Evolutionary conservation across 2,797 vertebrate genomes (phyloP).

Genomic region (Myioborus melanocephalus): DNA sequence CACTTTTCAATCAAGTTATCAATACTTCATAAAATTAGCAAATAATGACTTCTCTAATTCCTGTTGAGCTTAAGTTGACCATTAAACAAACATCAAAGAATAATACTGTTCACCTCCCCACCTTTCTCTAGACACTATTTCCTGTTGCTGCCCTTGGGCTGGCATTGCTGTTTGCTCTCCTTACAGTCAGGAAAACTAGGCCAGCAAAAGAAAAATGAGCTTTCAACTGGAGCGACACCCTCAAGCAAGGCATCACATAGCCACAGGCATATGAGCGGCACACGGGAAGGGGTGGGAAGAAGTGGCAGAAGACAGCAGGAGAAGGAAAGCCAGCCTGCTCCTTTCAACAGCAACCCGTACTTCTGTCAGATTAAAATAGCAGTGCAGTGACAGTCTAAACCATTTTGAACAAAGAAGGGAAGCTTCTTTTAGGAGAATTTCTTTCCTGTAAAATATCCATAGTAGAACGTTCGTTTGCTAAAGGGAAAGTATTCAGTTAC

Average conservation of each 20-base stretch:
- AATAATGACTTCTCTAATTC: not conserved
- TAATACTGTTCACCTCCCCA: not conserved
- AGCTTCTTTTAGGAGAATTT: not conserved
- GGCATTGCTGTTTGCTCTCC: not conserved
- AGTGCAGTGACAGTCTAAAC: not conserved
- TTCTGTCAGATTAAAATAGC: not conserved
- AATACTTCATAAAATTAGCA: not conserved
- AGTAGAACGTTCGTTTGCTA: not conserved
- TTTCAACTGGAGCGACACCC: not conserved
- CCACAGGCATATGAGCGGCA: not conserved
- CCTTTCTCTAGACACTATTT: not conserved
- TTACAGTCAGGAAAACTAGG: not conserved
- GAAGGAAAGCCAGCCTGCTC: not conserved
- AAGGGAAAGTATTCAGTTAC: not conserved
- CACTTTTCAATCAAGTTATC: not conserved
- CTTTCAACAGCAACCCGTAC: not conserved
- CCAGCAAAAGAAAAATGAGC: not conserved
- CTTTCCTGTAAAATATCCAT: not conserved
- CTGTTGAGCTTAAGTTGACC: not conserved
- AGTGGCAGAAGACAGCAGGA: not conserved
- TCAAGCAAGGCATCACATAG: not conserved
- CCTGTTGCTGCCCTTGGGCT: not conserved
- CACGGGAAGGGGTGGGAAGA: not conserved
- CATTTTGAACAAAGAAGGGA: not conserved
- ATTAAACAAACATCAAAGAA: not conserved